Evolutionary conservation across 2,797 vertebrate species (phyloP).

Genomic region (Cyclura pinguis): DNA sequence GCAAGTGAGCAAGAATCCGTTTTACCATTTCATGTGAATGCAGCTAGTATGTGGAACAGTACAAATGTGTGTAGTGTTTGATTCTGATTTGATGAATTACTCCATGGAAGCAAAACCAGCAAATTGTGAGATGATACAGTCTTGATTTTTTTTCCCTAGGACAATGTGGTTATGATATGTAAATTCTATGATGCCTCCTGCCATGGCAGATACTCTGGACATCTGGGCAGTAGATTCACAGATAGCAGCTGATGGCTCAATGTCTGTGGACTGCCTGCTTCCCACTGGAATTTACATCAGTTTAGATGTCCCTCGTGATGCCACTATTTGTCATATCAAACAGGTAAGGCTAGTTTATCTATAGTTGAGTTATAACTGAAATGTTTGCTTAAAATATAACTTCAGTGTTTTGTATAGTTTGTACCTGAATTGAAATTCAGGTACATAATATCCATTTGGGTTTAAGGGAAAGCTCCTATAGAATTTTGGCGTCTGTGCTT

Average conservation of each 20-base stretch:
- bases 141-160: constrained; percentile 74
- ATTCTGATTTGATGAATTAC: constrained; percentile 33
- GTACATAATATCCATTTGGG: neutral
- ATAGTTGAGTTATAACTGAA: constrained; percentile 29
- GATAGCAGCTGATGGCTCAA: constrained; percentile 87
- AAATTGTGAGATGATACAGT: constrained; percentile 51
- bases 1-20: neutral
- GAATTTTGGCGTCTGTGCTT: neutral
- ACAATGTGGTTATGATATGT: constrained; percentile 90
- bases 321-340: constrained; percentile 96
- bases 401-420: neutral
- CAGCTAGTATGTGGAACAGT: neutral
- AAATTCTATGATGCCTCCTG: constrained; percentile 94
- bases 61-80: neutral
- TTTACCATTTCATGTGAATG: neutral
- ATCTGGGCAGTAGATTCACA: constrained; percentile 95
- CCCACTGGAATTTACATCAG: constrained; percentile 98
- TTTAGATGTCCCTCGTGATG: constrained; percentile 94
- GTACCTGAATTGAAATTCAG: neutral
- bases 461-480: neutral
- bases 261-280: constrained; percentile 95
- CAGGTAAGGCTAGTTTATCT: constrained; percentile 83
- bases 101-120: constrained; percentile 37
- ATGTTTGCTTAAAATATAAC: neutral
- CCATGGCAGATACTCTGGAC: constrained; percentile 97